phyloP scores from a whole-genome alignment of 2,113 vertebrate genomes.

The Dryoscopus gambensis region DNA sequence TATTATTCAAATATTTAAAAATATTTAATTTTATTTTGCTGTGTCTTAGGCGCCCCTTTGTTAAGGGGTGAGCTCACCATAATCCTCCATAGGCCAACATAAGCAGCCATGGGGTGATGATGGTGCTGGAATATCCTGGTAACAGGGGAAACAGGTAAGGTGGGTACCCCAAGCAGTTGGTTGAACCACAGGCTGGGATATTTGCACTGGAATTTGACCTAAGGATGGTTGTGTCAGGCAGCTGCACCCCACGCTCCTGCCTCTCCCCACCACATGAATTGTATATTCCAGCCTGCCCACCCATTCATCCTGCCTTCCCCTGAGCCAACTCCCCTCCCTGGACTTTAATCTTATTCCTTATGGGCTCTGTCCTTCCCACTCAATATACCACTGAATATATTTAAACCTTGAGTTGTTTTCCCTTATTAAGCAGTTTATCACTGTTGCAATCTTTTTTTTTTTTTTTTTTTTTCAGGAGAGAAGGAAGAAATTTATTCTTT shows the following conservation, averaged over 20 bases:
- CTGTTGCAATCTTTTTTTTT: neutral
- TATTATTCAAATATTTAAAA: neutral
- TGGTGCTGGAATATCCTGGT: neutral
- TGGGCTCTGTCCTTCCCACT: neutral
- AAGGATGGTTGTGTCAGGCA: neutral
- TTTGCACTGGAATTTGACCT: neutral
- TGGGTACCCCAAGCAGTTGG: neutral
- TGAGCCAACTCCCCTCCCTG: neutral
- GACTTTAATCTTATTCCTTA: neutral
- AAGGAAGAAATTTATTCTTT: conserved; percentile 45
- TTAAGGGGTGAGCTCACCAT: neutral
- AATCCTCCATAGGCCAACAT: neutral
- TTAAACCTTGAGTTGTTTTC: conserved; percentile 33
- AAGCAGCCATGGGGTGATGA: neutral
- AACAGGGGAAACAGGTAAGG: neutral
- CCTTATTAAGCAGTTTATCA: conserved; percentile 52
- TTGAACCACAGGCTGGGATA: neutral
- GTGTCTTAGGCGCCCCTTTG: neutral
- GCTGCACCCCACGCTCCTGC: accelerated
- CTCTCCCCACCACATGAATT: neutral
- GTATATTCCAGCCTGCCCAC: neutral
- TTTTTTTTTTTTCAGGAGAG: neutral
- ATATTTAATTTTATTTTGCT: neutral
- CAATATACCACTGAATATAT: neutral
- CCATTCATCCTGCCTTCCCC: neutral